A percentile compares a stretch with the other conserved stretches of the same genome.
These are phyloP conservation scores for Dromaius novaehollandiae DNA, from an alignment of 2,113 vertebrate species.

Conservation along the genomic window DNA sequence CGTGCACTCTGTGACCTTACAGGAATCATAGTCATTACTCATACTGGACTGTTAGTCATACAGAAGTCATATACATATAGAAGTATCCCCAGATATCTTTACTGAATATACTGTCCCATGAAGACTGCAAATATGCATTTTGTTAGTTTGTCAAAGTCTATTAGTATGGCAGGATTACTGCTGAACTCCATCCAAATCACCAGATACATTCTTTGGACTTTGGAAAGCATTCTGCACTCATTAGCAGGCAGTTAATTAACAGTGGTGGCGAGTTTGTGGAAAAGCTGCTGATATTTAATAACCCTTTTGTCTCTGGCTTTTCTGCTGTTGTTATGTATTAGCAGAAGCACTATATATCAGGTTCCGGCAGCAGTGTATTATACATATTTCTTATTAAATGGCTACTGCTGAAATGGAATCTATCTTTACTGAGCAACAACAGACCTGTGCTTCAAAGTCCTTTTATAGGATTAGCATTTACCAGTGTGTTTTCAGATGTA, in stretches of 20 bases:
- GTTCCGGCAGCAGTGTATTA: neutral
- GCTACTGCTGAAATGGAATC: neutral
- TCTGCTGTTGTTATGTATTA: neutral
- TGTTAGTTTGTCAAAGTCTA: neutral
- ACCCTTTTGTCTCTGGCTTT: neutral
- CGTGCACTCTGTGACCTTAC: neutral
- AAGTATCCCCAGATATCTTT: neutral
- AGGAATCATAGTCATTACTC: neutral
- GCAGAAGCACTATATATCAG: rapidly evolving
- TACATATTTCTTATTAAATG: neutral
- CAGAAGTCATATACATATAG: neutral
- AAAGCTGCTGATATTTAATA: neutral
- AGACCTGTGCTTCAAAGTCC: neutral
- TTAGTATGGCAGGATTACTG: neutral
- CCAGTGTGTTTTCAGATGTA: neutral
- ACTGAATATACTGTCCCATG: neutral
- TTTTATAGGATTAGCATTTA: neutral
- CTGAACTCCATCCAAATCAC: neutral
- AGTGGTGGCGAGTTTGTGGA: neutral
- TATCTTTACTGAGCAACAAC: neutral
- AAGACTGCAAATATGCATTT: neutral
- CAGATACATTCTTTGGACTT: neutral
- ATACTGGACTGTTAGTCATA: neutral
- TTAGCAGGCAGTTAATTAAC: constrained; percentile 20
- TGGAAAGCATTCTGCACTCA: neutral